Base-by-base conservation (phyloP, 2,888 invertebrate species). In the Agrochola lychnidis region DNA sequence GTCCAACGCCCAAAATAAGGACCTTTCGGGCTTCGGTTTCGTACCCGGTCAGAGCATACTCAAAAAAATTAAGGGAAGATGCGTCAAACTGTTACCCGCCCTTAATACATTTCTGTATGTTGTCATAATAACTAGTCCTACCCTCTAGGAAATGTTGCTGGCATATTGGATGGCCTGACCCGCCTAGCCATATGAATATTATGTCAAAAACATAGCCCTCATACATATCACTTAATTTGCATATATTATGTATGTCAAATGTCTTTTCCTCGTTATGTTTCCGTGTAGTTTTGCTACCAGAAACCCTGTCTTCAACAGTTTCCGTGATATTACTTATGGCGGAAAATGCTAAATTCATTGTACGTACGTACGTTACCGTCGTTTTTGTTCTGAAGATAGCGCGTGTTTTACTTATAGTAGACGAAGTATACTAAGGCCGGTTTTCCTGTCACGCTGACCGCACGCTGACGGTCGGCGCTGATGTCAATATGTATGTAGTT, bases 91-190 rank as follows among this genome's bases (percentile, higher is more conserved):
- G 69, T 30, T 16, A 22, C 78, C 16, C 42, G 36, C 25, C 2
- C 42, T 6, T 1, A 66, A 70, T 59, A 36, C 25, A 16, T 25
- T 53, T 30, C 79, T 4, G 53, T 81, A n/a, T 70, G 51, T 82
- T 2, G 2, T 25, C 14, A 22, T 7, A 48, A 42, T 78, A 51
- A 62, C 56, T 30, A 53, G 57, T 14, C 57, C 53, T 74, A 79
- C 74, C 30, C 70, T 67, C 12, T 40, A 67, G 81, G 79, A 79
- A 63, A 78, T 74, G 53, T 59, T 36, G n/a, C 22, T 74, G 79
- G 62, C 83, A 81, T 81, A 82, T 82, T 81, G 70, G 81, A 74
- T 57, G 53, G 79, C 62, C 51, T 25, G 53, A 22, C 61, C 48
- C 40, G 79, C 62, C 51, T 36, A 59, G n/a, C 61, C 48, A 48